These are phyloP conservation scores for Tonatia bakeri DNA, from an alignment of 2,113 vertebrate species.

Conservation along the genomic window DNA sequence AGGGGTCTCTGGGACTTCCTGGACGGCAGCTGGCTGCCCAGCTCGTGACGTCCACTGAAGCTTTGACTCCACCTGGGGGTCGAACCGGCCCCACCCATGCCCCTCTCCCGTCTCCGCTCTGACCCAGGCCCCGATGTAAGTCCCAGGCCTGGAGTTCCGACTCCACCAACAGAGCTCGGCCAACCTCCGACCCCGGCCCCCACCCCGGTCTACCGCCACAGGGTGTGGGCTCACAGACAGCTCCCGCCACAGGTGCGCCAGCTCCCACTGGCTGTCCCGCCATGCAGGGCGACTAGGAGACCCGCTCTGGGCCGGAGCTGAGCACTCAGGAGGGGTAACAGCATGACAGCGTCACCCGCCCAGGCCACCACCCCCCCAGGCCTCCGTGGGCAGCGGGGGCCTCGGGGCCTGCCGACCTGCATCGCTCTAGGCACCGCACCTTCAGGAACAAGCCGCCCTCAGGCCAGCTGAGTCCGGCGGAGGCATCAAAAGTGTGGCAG, in stretches of 20 bases:
- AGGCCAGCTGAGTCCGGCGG: neutral
- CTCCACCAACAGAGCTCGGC: too few species aligned
- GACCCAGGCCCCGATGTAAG: too few species aligned
- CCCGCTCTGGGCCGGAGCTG: neutral
- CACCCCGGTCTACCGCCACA: rapidly evolving
- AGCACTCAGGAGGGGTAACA: neutral
- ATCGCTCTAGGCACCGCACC: neutral
- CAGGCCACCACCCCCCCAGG: neutral
- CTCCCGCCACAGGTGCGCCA: rapidly evolving
- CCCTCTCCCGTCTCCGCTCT: neutral
- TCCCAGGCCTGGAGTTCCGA: too few species aligned
- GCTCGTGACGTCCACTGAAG: rapidly evolving
- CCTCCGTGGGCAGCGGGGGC: neutral
- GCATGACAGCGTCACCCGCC: neutral
- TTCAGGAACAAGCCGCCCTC: neutral
- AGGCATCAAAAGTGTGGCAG: neutral
- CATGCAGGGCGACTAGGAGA: too few species aligned
- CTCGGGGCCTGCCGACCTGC: neutral
- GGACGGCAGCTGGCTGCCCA: rapidly evolving
- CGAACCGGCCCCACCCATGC: neutral
- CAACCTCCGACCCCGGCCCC: neutral
- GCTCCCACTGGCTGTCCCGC: too few species aligned
- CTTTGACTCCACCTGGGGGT: rapidly evolving
- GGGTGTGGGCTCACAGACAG: too few species aligned
- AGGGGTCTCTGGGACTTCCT: rapidly evolving